Conservation (phyloP, 2,113 vertebrate genomes). For the Ia io region DNA sequence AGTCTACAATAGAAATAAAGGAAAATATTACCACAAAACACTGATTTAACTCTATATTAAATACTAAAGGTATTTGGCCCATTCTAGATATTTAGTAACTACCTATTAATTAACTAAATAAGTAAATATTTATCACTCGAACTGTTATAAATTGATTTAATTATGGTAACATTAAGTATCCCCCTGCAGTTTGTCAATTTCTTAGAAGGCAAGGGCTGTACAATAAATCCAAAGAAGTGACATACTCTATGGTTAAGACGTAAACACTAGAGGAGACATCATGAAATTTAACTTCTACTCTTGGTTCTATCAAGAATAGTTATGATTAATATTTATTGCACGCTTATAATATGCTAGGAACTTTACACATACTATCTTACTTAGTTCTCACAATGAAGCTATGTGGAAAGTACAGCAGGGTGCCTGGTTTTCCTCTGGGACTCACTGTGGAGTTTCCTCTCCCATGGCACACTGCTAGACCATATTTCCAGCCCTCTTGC, state of each 20-base stretch:
- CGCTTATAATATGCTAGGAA: not conserved
- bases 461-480: not conserved
- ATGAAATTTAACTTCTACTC: not conserved
- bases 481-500: not conserved
- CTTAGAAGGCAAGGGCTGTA: not conserved
- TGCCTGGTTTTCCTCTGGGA: not conserved
- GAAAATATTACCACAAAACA: not conserved
- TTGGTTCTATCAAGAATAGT: not conserved
- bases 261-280: not conserved
- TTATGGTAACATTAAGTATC: not conserved
- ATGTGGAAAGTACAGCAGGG: not conserved
- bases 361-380: not conserved
- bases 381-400: not conserved
- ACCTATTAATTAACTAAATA: not conserved
- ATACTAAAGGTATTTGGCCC: not conserved
- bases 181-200: not conserved
- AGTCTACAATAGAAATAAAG: not conserved
- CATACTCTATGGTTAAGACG: not conserved
- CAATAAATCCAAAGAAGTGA: not conserved
- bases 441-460: not conserved
- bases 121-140: not conserved
- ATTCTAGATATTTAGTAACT: not conserved
- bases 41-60: not conserved
- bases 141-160: not conserved
- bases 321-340: not conserved